Evolutionary conservation across 2,113 vertebrate genomes (phyloP).

Genomic region (Leptobrachium leishanense): DNA sequence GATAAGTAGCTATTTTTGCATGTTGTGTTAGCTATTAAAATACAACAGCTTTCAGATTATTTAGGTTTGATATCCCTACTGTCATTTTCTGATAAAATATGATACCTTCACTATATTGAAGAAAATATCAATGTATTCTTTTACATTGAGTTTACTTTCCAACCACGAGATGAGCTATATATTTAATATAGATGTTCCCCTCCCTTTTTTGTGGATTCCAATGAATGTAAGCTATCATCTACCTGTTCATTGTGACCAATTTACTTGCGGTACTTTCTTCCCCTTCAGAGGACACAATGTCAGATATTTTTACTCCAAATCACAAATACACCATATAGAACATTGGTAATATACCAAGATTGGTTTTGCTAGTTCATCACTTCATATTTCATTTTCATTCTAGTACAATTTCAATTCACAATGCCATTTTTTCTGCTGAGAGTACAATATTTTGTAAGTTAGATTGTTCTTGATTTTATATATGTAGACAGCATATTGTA

Average conservation of each 20-base stretch:
- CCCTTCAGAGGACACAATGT: neutral
- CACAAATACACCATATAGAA: neutral
- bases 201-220: no score
- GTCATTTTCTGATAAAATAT: no score
- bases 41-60: no score
- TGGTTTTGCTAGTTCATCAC: slow-evolving; percentile 27
- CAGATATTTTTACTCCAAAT: slow-evolving; percentile 16
- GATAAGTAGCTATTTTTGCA: no score
- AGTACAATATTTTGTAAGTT: slow-evolving; percentile 17
- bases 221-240: no score
- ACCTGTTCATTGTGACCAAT: neutral
- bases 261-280: neutral
- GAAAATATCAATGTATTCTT: no score
- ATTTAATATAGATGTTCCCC: no score
- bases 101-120: no score
- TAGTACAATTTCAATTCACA: slow-evolving; percentile 8
- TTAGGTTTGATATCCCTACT: no score
- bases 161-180: no score
- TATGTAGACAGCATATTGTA: slow-evolving; percentile 3
- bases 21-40: no score
- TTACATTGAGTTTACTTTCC: no score
- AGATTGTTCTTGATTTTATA: slow-evolving; percentile 15
- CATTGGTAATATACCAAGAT: neutral
- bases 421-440: slow-evolving; percentile 19
- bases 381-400: slow-evolving; percentile 29